phyloP scores from a whole-genome alignment of 2,797 vertebrate species.

The Dendrocincla fuliginosa region DNA sequence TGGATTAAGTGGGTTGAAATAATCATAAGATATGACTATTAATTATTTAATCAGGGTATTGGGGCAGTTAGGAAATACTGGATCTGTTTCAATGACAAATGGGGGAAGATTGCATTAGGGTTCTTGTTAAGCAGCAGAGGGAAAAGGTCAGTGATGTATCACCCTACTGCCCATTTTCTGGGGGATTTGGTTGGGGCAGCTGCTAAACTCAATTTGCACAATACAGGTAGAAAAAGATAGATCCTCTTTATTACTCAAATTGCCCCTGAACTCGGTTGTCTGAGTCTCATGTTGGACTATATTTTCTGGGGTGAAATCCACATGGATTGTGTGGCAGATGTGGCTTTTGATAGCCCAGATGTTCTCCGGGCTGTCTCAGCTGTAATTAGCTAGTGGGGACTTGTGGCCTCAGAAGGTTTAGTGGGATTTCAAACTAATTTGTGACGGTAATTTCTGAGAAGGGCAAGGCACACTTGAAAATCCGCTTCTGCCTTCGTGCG shows the following conservation, averaged over 20 bases:
- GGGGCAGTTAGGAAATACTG: neutral
- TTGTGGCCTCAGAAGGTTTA: neutral
- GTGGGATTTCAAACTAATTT: neutral
- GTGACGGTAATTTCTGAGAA: neutral
- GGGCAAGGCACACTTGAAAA: neutral
- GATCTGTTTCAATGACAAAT: neutral
- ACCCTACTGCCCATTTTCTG: neutral
- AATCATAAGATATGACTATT: neutral
- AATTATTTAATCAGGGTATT: neutral
- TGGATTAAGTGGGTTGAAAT: neutral
- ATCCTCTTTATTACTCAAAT: neutral
- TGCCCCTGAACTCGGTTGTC: neutral
- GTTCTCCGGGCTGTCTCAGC: neutral
- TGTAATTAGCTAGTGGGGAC: neutral
- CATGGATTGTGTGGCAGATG: rapidly evolving
- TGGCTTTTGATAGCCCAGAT: rapidly evolving
- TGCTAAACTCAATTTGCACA: neutral
- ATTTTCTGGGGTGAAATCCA: neutral
- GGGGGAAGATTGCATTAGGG: neutral
- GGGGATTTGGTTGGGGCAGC: neutral
- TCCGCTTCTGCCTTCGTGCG: rapidly evolving
- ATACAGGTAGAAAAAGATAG: neutral
- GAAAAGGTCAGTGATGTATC: neutral
- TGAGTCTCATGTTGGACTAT: neutral
- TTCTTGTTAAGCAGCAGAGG: neutral